Evolutionary conservation across 2,797 vertebrate species (phyloP).

Genomic region (Falco cherrug): DNA sequence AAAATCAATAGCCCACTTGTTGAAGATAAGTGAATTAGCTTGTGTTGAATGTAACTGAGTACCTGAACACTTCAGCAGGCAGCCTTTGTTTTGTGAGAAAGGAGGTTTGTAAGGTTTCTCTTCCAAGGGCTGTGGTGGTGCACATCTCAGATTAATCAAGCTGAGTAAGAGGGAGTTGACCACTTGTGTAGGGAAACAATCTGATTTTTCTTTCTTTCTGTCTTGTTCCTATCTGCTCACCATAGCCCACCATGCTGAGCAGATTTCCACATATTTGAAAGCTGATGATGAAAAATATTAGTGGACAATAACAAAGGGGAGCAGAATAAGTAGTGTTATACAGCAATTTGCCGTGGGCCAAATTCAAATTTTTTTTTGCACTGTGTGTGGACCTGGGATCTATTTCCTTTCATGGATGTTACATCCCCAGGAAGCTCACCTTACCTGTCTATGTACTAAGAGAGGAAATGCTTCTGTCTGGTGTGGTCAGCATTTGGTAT

Average conservation of each 20-base stretch:
- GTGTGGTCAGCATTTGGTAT: neutral
- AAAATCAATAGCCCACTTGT: conserved; percentile 87
- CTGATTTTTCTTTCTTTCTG: conserved; percentile 28
- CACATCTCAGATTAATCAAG: conserved; percentile 63
- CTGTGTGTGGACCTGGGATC: neutral
- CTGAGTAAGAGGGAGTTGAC: conserved; percentile 22
- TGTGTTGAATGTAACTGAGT: conserved; percentile 80
- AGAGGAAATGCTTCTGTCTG: neutral
- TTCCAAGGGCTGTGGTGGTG: conserved; percentile 38
- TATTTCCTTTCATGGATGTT: neutral
- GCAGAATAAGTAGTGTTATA: neutral
- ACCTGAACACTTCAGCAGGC: conserved; percentile 76
- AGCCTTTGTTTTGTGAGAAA: conserved; percentile 73
- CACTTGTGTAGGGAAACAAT: conserved; percentile 31
- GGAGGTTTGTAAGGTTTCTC: conserved; percentile 71
- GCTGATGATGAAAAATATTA: neutral
- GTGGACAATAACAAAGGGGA: neutral
- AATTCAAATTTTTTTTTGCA: neutral
- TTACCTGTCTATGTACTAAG: neutral
- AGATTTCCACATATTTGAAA: neutral
- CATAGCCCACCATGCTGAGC: neutral
- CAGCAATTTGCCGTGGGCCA: neutral
- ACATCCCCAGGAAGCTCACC: neutral
- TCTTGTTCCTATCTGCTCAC: neutral
- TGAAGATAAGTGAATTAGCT: conserved; percentile 82